Percentiles rank a stretch among this genome's conserved stretches.
phyloP scores from a whole-genome alignment of 2,113 vertebrate species.

The Typhlomys cinereus region DNA sequence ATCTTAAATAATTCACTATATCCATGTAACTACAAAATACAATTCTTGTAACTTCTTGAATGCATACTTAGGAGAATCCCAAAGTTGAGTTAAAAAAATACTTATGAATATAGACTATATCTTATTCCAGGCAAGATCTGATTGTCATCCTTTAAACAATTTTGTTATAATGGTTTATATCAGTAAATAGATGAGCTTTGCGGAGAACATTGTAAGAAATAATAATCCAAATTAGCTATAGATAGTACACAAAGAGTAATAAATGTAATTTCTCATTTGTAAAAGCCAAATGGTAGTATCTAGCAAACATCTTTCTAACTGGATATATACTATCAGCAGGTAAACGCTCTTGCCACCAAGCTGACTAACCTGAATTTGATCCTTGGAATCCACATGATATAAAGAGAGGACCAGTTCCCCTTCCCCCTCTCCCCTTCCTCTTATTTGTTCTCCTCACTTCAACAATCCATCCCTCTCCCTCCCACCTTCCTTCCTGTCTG shows the following conservation, averaged over 20 bases:
- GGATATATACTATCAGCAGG: neutral
- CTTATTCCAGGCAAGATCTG: neutral
- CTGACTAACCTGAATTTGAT: too few species aligned
- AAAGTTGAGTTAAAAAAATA: slow-evolving; percentile 51
- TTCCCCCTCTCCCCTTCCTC: too few species aligned
- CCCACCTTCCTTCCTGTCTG: too few species aligned
- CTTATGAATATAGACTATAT: neutral
- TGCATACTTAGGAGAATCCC: slow-evolving; percentile 15
- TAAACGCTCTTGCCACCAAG: too few species aligned
- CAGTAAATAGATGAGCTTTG: slow-evolving; percentile 8
- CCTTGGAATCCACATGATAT: too few species aligned
- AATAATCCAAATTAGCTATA: slow-evolving; percentile 11
- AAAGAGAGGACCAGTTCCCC: too few species aligned
- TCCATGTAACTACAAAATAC: neutral
- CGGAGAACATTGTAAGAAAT: slow-evolving; percentile 18
- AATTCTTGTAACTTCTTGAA: slow-evolving; percentile 1
- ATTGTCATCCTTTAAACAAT: neutral
- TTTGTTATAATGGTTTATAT: neutral
- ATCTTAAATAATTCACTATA: neutral
- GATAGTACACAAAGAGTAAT: neutral
- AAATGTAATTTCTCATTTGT: slow-evolving; percentile 25
- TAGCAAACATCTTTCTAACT: slow-evolving; percentile 13
- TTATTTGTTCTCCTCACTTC: too few species aligned
- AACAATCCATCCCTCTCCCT: too few species aligned
- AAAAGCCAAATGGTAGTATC: slow-evolving; percentile 19